Conservation (phyloP, 2,113 vertebrate genomes). For the Coptodon bakossiorum region DNA sequence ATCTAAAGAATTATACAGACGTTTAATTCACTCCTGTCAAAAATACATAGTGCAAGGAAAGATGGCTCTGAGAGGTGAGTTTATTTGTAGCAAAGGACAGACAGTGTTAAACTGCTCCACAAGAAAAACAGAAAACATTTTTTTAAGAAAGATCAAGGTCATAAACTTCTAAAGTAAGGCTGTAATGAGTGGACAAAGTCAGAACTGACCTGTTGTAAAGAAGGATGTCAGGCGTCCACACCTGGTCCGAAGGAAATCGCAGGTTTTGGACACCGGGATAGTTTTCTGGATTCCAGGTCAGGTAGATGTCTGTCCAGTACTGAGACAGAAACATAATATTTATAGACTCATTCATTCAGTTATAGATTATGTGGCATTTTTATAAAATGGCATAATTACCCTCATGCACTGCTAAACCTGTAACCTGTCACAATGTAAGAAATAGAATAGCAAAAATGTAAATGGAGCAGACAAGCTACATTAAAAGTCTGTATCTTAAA, state of each 20-base stretch:
- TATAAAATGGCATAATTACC: neutral
- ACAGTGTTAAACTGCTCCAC: neutral
- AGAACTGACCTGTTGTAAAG: constrained; percentile 84
- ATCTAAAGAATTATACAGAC: neutral
- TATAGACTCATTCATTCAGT: neutral
- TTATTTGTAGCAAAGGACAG: neutral
- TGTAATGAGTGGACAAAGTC: neutral
- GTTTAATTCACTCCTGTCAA: neutral
- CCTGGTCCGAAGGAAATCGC: constrained; percentile 79
- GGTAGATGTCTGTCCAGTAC: constrained; percentile 81
- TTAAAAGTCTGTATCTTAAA: neutral
- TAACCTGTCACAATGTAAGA: neutral
- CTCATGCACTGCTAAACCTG: neutral
- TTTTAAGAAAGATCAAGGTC: neutral
- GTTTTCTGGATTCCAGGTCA: constrained; percentile 80
- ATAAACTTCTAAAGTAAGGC: neutral
- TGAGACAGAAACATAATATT: constrained; percentile 23
- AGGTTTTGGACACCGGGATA: constrained; percentile 83
- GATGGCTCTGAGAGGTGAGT: neutral
- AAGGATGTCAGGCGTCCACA: constrained; percentile 87
- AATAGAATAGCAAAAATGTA: neutral
- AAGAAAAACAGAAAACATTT: neutral
- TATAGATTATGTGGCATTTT: neutral
- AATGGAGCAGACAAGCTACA: neutral
- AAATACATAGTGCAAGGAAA: neutral